Conservation (phyloP, 2,888 invertebrate species). For the Mythimna albipuncta region DNA sequence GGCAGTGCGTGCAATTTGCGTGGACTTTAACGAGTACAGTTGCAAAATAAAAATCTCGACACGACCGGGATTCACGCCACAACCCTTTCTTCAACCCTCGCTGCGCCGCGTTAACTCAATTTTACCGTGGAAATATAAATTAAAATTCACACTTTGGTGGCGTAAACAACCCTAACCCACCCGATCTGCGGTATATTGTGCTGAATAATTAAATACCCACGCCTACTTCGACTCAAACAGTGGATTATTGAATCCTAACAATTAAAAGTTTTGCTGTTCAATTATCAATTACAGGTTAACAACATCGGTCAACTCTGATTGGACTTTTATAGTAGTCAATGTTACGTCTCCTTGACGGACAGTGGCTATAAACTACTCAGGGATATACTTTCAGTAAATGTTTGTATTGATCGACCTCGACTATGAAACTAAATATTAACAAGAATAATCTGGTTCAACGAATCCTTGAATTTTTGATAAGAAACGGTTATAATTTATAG, state of each 20-base stretch:
- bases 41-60: conserved; percentile 56
- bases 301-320: conserved; percentile 75
- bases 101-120: conserved; percentile 57
- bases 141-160: conserved; percentile 61
- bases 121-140: conserved; percentile 65
- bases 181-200: conserved; percentile 73
- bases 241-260: conserved; percentile 81
- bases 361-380: conserved; percentile 24
- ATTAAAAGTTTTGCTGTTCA: conserved; percentile 80
- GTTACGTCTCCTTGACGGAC: conserved; percentile 60
- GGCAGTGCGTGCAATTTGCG: conserved; percentile 49
- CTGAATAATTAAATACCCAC: conserved; percentile 81
- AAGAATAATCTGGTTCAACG: background rate
- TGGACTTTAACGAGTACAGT: conserved; percentile 49
- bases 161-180: conserved; percentile 68
- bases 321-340: conserved; percentile 77
- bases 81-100: conserved; percentile 42
- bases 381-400: conserved; percentile 2
- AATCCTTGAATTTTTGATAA: conserved; percentile 20
- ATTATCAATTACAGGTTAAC: conserved; percentile 82
- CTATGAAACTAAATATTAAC: conserved; percentile 11
- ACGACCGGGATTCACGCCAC: conserved; percentile 28
- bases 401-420: conserved; percentile 23
- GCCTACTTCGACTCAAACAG: conserved; percentile 63
- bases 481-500: background rate